A percentile compares a stretch with the other conserved stretches of the same genome.
Conservation (phyloP, 2,888 invertebrate species). For the Aporophyla lueneburgensis region DNA sequence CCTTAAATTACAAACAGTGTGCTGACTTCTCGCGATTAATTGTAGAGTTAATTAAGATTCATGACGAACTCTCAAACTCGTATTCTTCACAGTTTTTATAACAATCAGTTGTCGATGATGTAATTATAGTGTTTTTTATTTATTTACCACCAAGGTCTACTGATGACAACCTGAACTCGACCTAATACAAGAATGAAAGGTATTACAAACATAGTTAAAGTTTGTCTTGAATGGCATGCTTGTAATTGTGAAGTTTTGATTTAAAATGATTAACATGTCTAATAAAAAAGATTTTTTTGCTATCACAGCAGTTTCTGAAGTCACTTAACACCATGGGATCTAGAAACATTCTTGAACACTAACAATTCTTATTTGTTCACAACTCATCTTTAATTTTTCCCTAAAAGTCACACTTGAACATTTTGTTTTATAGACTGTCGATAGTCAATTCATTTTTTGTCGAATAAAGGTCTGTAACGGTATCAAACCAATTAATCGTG, state of each 20-base stretch:
- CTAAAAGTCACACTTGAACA: background rate
- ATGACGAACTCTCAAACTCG: slow-evolving; percentile 24
- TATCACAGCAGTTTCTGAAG: slow-evolving; percentile 23
- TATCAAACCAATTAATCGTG: slow-evolving; percentile 69
- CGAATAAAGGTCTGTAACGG: slow-evolving; percentile 14
- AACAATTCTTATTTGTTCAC: slow-evolving; percentile 42
- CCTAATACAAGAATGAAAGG: slow-evolving; percentile 83
- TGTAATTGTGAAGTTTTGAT: slow-evolving; percentile 49
- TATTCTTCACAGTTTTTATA: slow-evolving; percentile 47
- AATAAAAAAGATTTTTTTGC: slow-evolving; percentile 19
- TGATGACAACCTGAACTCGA: slow-evolving; percentile 72
- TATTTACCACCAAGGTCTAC: slow-evolving; percentile 72
- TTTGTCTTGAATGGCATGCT: slow-evolving; percentile 65
- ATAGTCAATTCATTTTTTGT: slow-evolving; percentile 16
- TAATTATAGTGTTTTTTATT: slow-evolving; percentile 71
- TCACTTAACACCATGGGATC: slow-evolving; percentile 32
- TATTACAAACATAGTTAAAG: slow-evolving; percentile 71
- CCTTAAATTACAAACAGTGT: slow-evolving; percentile 27
- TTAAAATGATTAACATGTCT: slow-evolving; percentile 51
- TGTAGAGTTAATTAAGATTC: slow-evolving; percentile 24
- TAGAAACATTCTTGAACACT: slow-evolving; percentile 29
- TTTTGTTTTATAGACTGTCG: slow-evolving; percentile 10
- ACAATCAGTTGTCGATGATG: slow-evolving; percentile 53
- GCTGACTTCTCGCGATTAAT: slow-evolving; percentile 12
- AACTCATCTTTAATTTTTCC: slow-evolving; percentile 30